Evolutionary conservation across 1,140 invertebrate species (phyloP).

Genomic region (Papilio aristodemus): DNA sequence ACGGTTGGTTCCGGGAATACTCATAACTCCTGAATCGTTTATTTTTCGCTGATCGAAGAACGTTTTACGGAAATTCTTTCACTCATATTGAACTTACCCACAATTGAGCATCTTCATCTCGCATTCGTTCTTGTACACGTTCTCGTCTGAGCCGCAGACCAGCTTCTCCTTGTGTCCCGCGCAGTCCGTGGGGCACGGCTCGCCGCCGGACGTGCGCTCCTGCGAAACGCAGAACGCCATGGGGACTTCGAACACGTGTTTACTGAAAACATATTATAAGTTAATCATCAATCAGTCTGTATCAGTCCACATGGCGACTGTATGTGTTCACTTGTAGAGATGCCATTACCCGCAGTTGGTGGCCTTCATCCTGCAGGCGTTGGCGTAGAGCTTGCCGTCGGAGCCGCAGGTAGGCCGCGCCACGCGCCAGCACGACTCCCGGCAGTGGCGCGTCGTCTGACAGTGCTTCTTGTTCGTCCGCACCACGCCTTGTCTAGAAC

Average conservation of each 20-base stretch:
- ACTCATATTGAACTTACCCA: conserved; percentile 86
- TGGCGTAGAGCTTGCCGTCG: conserved; percentile 94
- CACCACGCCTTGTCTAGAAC: conserved; percentile 87
- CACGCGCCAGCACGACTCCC: conserved; percentile 93
- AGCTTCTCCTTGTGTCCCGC: conserved; percentile 83
- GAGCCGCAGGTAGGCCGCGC: conserved; percentile 95
- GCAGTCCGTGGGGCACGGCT: conserved; percentile 84
- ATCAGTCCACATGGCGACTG: no score
- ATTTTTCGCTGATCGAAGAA: no score
- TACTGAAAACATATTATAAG: conserved; percentile 79
- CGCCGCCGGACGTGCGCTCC: conserved; percentile 81
- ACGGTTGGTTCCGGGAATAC: no score
- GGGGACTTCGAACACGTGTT: conserved; percentile 94
- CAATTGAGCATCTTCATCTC: conserved; percentile 95
- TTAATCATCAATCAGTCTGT: neutral
- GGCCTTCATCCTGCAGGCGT: conserved; percentile 95
- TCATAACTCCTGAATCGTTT: no score
- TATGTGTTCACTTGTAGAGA: no score
- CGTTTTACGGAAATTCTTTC: no score
- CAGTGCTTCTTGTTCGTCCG: conserved; percentile 93
- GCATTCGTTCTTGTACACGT: conserved; percentile 92
- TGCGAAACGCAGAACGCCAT: conserved; percentile 92
- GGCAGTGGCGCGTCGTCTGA: conserved; percentile 94
- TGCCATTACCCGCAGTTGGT: conserved; percentile 96
- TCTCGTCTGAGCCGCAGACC: conserved; percentile 93